These are phyloP conservation scores for Takifugu bimaculatus DNA, from an alignment of 2,113 vertebrate genomes.

Conservation along the genomic window DNA sequence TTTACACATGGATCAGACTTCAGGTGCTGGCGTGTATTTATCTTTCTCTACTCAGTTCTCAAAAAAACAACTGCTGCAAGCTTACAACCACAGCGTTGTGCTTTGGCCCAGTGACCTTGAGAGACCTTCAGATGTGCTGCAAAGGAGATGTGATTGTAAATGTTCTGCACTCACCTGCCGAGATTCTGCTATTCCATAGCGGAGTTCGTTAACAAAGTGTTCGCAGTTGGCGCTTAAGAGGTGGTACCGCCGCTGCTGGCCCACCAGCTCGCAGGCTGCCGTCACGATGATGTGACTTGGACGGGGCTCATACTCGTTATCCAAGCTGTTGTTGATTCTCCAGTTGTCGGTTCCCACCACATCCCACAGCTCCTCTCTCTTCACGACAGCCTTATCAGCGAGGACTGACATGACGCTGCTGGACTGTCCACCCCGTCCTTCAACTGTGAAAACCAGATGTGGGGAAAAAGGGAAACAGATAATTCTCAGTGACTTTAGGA, in stretches of 20 bases:
- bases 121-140: too few relatives aligned
- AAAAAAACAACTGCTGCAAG: too few relatives aligned
- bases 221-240: slow-evolving; percentile 74
- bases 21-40: too few relatives aligned
- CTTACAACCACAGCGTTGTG: too few relatives aligned
- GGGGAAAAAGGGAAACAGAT: neutral
- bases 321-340: slow-evolving; percentile 74
- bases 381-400: slow-evolving; percentile 72
- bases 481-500: too few relatives aligned
- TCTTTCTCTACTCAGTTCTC: too few relatives aligned
- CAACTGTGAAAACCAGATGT: slow-evolving; percentile 53
- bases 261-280: slow-evolving; percentile 56
- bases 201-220: slow-evolving; percentile 77
- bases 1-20: too few relatives aligned
- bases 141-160: neutral
- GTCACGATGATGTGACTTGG: slow-evolving; percentile 44
- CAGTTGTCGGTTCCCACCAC: slow-evolving; percentile 63
- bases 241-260: slow-evolving; percentile 52
- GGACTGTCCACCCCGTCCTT: slow-evolving; percentile 43
- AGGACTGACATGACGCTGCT: slow-evolving; percentile 78
- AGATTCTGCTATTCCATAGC: slow-evolving; percentile 75
- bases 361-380: slow-evolving; percentile 69
- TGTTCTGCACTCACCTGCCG: slow-evolving; percentile 72
- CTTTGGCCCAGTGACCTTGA: too few relatives aligned
- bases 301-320: slow-evolving; percentile 51